A percentile compares a stretch with the other conserved stretches of the same genome.
These are phyloP conservation scores for Eupeodes latifasciatus DNA, from an alignment of 2,888 invertebrate genomes.

Conservation along the genomic window DNA sequence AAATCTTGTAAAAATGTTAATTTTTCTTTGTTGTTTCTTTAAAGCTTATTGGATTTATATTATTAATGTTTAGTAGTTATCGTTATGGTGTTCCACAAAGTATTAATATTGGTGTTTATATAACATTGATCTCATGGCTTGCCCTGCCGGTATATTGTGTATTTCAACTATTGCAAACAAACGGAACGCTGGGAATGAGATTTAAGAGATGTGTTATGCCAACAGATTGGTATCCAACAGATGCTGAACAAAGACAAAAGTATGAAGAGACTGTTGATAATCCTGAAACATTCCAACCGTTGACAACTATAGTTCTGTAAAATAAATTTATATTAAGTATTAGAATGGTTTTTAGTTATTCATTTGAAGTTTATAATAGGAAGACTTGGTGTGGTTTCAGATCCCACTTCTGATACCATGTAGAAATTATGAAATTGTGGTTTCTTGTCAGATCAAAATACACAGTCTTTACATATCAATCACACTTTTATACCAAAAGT, in stretches of 20 bases:
- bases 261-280: constrained; percentile 70
- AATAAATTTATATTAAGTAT: neutral
- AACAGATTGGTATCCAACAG: constrained; percentile 77
- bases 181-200: constrained; percentile 61
- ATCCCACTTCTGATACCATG: too few relatives aligned
- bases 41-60: constrained; percentile 6
- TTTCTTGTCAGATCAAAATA: too few relatives aligned
- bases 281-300: constrained; percentile 38
- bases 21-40: neutral
- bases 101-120: neutral
- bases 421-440: too few relatives aligned
- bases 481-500: too few relatives aligned
- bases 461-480: too few relatives aligned
- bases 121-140: constrained; percentile 56
- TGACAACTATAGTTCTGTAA: constrained; percentile 54
- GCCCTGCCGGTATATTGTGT: constrained; percentile 67
- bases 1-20: neutral
- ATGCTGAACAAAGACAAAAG: constrained; percentile 63
- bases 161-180: constrained; percentile 53
- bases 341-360: too few relatives aligned
- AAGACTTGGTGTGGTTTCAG: too few relatives aligned
- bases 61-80: neutral
- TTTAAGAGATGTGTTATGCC: constrained; percentile 71
- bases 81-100: neutral
- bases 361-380: too few relatives aligned